These are phyloP conservation scores for Nomada lathburiana DNA, from an alignment of 2,888 invertebrate species.

Conservation along the genomic window DNA sequence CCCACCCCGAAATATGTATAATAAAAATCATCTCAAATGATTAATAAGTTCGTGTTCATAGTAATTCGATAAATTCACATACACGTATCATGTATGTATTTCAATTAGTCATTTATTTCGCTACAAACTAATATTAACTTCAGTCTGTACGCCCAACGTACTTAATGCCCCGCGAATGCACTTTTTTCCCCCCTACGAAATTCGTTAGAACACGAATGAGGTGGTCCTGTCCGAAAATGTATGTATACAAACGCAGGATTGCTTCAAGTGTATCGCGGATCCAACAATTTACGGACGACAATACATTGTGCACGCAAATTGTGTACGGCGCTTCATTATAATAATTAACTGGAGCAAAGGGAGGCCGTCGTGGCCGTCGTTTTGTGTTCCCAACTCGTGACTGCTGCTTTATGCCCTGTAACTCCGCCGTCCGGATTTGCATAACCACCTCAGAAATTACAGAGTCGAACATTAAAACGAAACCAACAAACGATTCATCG, in stretches of 20 bases:
- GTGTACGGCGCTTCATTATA: constrained; percentile 59
- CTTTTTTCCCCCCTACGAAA: not conserved
- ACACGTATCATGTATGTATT: too few species aligned
- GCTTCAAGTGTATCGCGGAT: constrained; percentile 8
- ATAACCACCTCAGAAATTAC: constrained; percentile 78
- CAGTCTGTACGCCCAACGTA: not conserved
- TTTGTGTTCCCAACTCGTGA: constrained; percentile 38
- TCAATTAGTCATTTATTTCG: too few species aligned
- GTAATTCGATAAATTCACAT: too few species aligned
- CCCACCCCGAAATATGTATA: too few species aligned
- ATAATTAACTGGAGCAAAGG: constrained; percentile 70
- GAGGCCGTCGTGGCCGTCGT: constrained; percentile 59
- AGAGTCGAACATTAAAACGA: constrained; percentile 68
- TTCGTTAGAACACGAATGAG: not conserved
- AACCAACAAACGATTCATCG: constrained; percentile 28
- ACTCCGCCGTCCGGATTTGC: constrained; percentile 74
- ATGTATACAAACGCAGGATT: not conserved
- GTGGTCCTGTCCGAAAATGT: not conserved
- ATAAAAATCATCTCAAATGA: too few species aligned
- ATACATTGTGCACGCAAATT: constrained; percentile 52
- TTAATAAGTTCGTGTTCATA: too few species aligned
- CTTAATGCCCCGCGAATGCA: not conserved
- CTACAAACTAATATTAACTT: too few species aligned
- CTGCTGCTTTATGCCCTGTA: constrained; percentile 65
- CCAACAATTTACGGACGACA: constrained; percentile 40